Evolutionary conservation across 2,888 invertebrate species (phyloP).

Genomic region (Noctua janthe): DNA sequence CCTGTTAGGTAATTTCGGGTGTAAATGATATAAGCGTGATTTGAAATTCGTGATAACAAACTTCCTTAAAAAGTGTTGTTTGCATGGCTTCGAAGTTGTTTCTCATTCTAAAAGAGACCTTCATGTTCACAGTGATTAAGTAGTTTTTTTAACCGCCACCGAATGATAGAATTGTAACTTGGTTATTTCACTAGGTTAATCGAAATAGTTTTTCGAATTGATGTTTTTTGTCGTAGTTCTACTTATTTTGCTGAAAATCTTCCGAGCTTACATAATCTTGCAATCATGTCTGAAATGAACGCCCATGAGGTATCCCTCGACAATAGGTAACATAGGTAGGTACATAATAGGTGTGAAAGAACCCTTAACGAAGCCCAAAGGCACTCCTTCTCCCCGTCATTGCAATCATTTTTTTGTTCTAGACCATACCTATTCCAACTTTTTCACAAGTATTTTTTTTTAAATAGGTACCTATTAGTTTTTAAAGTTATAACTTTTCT

Average conservation of each 20-base stretch:
- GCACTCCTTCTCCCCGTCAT: too few relatives aligned
- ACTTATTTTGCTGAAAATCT: neutral
- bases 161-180: neutral
- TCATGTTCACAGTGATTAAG: constrained; percentile 21
- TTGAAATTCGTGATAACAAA: constrained; percentile 23
- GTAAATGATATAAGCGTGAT: constrained; percentile 25
- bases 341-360: neutral
- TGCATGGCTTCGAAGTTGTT: constrained; percentile 8
- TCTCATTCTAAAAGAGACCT: constrained; percentile 19
- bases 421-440: too few relatives aligned
- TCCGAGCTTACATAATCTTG: neutral
- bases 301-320: neutral
- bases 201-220: neutral
- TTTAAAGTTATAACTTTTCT: too few relatives aligned
- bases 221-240: neutral
- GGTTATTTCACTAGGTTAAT: neutral
- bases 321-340: neutral
- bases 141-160: constrained; percentile 13
- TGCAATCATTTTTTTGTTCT: too few relatives aligned
- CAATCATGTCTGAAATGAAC: neutral
- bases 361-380: too few relatives aligned
- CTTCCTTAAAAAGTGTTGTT: constrained; percentile 53
- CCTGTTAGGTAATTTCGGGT: neutral
- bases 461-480: too few relatives aligned
- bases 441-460: too few relatives aligned